Evolutionary conservation across 92 coral and sea anemone species (phyloP), one percentile per base, ranked within the genome.

Genomic region (Paramuricea clavata): DNA sequence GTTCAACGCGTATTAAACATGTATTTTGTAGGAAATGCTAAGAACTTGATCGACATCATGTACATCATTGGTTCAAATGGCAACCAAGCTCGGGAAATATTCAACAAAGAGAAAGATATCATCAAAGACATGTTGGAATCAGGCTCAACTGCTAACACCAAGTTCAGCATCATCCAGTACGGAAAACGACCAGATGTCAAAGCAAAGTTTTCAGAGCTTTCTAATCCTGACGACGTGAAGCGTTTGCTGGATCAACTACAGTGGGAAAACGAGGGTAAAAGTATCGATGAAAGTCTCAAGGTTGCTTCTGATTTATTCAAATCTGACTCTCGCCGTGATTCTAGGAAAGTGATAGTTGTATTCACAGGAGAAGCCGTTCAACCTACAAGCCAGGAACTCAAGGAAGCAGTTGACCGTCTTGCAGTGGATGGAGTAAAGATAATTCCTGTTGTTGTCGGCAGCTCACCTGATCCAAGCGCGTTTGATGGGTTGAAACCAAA

Each of bases 1-100:
- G 22, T 5, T 57, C 28, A 26, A 19, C 3, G 5, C 3, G 5
- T 57, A 3, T 26, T 26, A 19, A 19, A 19, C 22, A 57, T 27
- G 54, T 41, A 39, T 34, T 39, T 36, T 60, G 39, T 34, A 79
- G 84, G 84, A 8, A 57, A 79, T 26, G 72, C 54, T 5, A 79
- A 79, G 71, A 79, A 79, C 73, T 36, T 79, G 56, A 39, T 79
- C 57, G 99, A 97, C 31, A 86, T 97, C 26, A 93, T 94, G 44
- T 94, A 93, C 33, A 95, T 98, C 1, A 83, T 97, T 85, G 98
- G 97, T 32, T 98, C 98, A 6, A 87, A 98, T 12, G 95, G 92
- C 34, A 82, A 60, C 27, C 88, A 93, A 81, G 74, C 91, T 26
- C 78, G 44, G 64, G 91, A 86, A 28, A 93, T 94, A 16, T 94